Evolutionary conservation across 2,113 vertebrate genomes (phyloP).

Genomic region (Ranitomeya imitator): DNA sequence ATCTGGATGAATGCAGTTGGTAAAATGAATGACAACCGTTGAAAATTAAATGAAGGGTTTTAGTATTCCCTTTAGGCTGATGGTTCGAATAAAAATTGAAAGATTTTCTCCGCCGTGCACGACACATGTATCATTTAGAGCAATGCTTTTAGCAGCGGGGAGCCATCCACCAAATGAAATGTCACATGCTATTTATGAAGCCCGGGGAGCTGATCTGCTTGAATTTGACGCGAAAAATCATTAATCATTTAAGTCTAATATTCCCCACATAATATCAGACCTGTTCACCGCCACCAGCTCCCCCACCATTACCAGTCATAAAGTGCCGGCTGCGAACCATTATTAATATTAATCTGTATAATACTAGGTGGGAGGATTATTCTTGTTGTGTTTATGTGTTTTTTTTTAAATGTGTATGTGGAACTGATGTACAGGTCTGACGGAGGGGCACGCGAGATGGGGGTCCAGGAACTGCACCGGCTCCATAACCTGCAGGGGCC

Average conservation of each 20-base stretch:
- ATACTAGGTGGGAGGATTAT: not conserved
- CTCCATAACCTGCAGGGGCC: too few relatives aligned
- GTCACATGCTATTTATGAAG: constrained; percentile 47
- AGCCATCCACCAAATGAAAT: constrained; percentile 40
- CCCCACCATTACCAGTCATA: not conserved
- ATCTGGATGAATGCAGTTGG: not conserved
- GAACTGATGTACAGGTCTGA: too few relatives aligned
- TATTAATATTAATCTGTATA: constrained; percentile 19
- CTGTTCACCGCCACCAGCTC: not conserved
- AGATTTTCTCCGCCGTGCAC: not conserved
- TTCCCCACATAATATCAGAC: constrained; percentile 16
- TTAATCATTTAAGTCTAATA: constrained; percentile 37
- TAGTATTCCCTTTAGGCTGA: not conserved
- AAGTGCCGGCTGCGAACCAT: not conserved
- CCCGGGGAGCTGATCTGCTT: not conserved
- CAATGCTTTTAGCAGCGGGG: constrained; percentile 36
- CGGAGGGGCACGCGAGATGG: too few relatives aligned
- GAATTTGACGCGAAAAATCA: constrained; percentile 29
- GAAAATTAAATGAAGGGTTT: constrained; percentile 36
- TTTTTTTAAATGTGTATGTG: not conserved
- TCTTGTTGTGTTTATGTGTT: too few relatives aligned
- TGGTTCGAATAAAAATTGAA: not conserved
- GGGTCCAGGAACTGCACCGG: too few relatives aligned
- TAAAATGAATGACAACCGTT: constrained; percentile 8
- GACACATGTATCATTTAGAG: constrained; percentile 46